These are phyloP conservation scores for Microcebus ravelobensis DNA, from an alignment of 2,113 vertebrate genomes.

Conservation along the genomic window DNA sequence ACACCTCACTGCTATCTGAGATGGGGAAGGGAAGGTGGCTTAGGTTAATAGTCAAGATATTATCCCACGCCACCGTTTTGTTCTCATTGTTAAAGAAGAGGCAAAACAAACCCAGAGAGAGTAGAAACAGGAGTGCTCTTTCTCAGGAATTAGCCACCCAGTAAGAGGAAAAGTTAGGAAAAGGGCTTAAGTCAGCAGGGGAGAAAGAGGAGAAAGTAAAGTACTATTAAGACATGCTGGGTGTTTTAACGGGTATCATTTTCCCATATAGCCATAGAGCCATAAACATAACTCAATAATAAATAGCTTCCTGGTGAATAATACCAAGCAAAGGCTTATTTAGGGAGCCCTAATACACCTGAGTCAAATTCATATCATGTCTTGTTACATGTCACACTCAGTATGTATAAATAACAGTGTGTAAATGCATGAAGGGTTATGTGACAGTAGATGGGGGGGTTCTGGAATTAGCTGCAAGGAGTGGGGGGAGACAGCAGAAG, in stretches of 20 bases:
- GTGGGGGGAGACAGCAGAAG: background rate
- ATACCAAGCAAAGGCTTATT: slow-evolving; percentile 9
- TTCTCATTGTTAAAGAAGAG: background rate
- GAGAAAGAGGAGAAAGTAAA: slow-evolving; percentile 19
- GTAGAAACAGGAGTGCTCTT: background rate
- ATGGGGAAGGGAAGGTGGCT: fast-evolving
- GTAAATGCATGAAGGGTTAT: background rate
- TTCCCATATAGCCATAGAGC: background rate
- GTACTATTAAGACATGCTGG: slow-evolving; percentile 37
- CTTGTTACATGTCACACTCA: background rate
- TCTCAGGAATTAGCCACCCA: background rate
- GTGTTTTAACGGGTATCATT: slow-evolving; percentile 48
- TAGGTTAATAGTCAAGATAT: background rate
- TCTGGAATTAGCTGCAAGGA: background rate
- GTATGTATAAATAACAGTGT: background rate
- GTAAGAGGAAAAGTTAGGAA: background rate
- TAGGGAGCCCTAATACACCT: slow-evolving; percentile 13
- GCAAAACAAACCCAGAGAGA: background rate
- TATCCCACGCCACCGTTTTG: background rate
- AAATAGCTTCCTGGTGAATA: slow-evolving; percentile 43
- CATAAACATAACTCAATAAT: slow-evolving; percentile 58
- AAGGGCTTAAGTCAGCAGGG: background rate
- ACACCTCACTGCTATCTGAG: background rate
- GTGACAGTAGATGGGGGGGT: background rate
- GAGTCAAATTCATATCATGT: slow-evolving; percentile 17